Conservation (phyloP, 2,113 vertebrate species). For the Pachyramphus minor region DNA sequence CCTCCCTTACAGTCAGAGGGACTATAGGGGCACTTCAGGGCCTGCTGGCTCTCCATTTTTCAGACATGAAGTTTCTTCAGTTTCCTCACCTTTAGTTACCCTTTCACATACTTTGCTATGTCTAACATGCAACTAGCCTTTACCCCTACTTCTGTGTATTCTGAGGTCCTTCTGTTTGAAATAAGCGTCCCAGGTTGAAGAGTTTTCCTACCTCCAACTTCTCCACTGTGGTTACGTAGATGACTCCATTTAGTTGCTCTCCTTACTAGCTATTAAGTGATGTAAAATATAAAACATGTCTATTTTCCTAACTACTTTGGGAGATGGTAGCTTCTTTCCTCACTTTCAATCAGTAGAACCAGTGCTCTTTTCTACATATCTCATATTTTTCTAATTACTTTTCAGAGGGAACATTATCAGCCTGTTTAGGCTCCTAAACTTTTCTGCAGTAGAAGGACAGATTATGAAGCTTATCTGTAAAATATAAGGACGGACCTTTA, state of each 20-base stretch:
- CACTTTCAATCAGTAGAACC: neutral
- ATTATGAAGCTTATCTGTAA: neutral
- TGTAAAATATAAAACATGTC: neutral
- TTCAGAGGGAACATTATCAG: neutral
- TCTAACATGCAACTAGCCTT: neutral
- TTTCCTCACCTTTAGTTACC: neutral
- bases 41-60: neutral
- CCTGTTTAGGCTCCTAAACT: neutral
- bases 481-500: neutral
- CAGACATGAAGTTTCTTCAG: neutral
- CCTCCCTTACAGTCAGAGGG: neutral
- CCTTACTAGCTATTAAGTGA: neutral
- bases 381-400: neutral
- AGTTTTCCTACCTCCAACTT: neutral
- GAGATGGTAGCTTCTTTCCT: neutral
- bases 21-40: neutral
- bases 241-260: neutral
- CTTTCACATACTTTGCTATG: neutral
- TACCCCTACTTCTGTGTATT: neutral
- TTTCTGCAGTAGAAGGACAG: neutral
- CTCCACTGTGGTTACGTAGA: neutral
- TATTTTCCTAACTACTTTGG: neutral
- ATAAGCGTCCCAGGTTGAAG: neutral
- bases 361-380: neutral
- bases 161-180: neutral